Evolutionary conservation across 2,113 vertebrate species (phyloP), one percentile per base, ranked within the genome.

Genomic region (Pseudorasbora parva): DNA sequence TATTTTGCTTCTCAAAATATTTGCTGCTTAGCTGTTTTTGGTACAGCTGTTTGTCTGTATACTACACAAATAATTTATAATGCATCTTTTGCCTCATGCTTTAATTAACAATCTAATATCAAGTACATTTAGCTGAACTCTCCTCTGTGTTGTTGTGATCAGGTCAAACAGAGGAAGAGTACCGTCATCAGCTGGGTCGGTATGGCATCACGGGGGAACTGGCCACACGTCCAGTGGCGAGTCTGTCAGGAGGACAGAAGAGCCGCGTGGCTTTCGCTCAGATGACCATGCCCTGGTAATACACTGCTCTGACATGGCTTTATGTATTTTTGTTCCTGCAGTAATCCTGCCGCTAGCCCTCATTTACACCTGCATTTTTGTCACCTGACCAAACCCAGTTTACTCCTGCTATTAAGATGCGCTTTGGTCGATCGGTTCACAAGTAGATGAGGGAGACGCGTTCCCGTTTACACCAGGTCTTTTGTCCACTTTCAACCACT

Each of bases 281-380:
- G 94, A 99, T 99, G 98, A 99, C 98, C 0, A 98, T 99, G 97
- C 93, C 95, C 51, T 95, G 96, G 98, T 99, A 93, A 95, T 19
- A 12, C 10, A 30, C 17, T 45, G 2, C 45, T 1, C n/a, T 71
- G 17, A 41, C 21, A 14, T 41, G 33, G 17, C 8, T 5, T 4
- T 1, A 19, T 17, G 66, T n/a, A n/a, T n/a, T 10, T 45, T 21
- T 66, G 73, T 27, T n/a, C 25, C 47, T 54, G 66, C 66, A 37
- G 7, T 33, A 66, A 4, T 8, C 62, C 8, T 66, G 14, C 7
- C 30, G 33, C 14, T 33, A 66, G 30, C 3, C 2, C 15, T 4
- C 62, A 64, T 15, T 15, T 12, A 12, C 45, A 45, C 1, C 43
- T 45, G 43, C 43, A 11, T 45, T 45, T 30, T 47, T 12, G 12